phyloP scores from a whole-genome alignment of 2,113 vertebrate species.

The Thamnophis sirtalis region DNA sequence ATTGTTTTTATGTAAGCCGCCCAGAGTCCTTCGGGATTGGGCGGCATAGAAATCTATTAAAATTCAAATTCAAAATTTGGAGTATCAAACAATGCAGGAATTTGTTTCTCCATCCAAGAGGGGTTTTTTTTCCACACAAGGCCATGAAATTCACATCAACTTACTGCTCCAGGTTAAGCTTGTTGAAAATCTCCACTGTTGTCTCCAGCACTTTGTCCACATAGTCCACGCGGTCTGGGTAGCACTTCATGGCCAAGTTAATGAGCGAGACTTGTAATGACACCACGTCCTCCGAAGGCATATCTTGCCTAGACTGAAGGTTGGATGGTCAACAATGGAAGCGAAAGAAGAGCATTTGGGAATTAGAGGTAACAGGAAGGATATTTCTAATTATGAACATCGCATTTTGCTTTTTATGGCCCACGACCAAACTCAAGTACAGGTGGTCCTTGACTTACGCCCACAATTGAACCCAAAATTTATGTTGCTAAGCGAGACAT shows the following conservation, averaged over 20 bases:
- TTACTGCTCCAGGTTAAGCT: constrained; percentile 97
- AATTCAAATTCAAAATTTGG: no score
- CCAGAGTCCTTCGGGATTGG: no score
- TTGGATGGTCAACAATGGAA: not conserved
- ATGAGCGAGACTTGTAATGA: constrained; percentile 98
- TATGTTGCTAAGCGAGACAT: no score
- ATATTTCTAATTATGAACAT: not conserved
- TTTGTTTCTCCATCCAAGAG: not conserved
- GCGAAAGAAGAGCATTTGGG: not conserved
- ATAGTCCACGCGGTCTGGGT: constrained; percentile 97
- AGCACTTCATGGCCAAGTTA: constrained; percentile 98
- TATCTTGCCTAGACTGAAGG: constrained; percentile 93
- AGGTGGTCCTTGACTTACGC: no score
- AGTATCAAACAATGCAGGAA: not conserved
- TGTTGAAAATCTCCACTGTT: constrained; percentile 98
- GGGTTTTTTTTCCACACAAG: not conserved
- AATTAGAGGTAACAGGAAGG: not conserved
- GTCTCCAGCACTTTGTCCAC: constrained; percentile 97
- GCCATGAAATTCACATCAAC: constrained; percentile 46
- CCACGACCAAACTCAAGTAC: not conserved
- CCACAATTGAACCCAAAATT: no score
- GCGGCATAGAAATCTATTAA: no score
- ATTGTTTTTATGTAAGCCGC: no score
- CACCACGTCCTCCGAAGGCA: constrained; percentile 97
- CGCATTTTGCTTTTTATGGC: not conserved